Evolutionary conservation across 2,797 vertebrate genomes (phyloP), one percentile per base, ranked within the genome.

Genomic region (Helarctos malayanus): DNA sequence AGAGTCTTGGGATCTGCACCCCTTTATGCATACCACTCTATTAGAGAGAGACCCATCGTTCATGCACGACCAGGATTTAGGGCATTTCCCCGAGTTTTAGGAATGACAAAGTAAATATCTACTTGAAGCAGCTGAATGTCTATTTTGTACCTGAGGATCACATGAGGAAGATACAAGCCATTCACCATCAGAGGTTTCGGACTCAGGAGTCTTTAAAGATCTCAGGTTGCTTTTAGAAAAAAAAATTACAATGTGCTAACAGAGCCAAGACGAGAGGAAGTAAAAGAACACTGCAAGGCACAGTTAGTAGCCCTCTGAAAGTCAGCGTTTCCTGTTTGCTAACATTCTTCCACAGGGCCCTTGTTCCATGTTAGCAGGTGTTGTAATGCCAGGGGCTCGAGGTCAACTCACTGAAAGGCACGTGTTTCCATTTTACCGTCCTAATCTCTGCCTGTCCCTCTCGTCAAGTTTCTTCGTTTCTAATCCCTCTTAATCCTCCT

Each of bases 251-350:
- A 5, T 10, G 29, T 27, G 65, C 4, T 54, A 93, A 81, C 7
- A 47, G 65, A 78, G 73, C 23, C 49, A 57, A 49, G 61, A 59
- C 11, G 10, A 89, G 79, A 92, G 96, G 88, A 95, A 94, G 69
- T 75, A 32, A n/a, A 76, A 94, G 63, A 88, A 57, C 63, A 49
- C 82, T 79, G 65, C 82, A 84, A 92, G 78, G 49, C 56, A 49
- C 41, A 49, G 90, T 61, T 86, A 23, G 75, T 25, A 38, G 54
- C 56, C 29, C 54, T 15, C 27, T 65, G 68, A 93, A 91, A 80
- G n/a, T 29, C 75, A 78, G 21, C 49, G 76, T 47, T 97, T 97
- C 88, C 91, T 94, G 80, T 96, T 96, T 90, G 76, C 89, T 61
- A 71, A 35, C 69, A 32, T 73, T 93, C 86, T 95, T 75, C 57